These are phyloP conservation scores for Meriones unguiculatus DNA, from an alignment of 2,113 vertebrate genomes.

Conservation along the genomic window DNA sequence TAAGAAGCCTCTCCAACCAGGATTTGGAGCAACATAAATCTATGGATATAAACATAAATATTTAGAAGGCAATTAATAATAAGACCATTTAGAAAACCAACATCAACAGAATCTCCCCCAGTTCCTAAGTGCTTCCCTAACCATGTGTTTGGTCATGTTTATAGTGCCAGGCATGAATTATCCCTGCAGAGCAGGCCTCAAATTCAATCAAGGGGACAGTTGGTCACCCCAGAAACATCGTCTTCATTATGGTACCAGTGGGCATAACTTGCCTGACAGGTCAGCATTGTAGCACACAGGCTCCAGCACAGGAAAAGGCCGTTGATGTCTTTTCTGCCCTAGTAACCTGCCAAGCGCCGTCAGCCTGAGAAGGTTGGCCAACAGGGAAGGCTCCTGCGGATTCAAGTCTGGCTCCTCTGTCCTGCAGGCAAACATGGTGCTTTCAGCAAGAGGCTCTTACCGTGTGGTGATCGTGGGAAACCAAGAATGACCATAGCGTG, in stretches of 20 bases:
- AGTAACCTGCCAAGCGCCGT: not conserved
- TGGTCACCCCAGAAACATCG: not conserved
- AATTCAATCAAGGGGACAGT: not conserved
- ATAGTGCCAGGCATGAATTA: not conserved
- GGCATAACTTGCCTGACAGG: not conserved
- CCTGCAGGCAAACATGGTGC: not conserved
- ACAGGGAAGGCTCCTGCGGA: not conserved
- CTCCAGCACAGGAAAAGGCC: not conserved
- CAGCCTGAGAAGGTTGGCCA: not conserved
- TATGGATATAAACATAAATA: not conserved
- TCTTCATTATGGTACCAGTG: not conserved
- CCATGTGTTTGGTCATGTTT: not conserved
- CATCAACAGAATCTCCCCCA: not conserved
- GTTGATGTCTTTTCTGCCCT: not conserved
- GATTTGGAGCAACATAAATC: not conserved
- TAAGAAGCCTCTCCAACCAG: not conserved
- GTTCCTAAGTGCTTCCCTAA: not conserved
- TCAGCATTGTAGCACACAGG: not conserved
- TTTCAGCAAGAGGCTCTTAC: not conserved
- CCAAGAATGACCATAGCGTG: not conserved
- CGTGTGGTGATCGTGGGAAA: not conserved
- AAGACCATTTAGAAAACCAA: not conserved
- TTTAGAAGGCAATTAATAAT: not conserved
- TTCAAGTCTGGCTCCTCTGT: not conserved
- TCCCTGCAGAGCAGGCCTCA: not conserved